A percentile compares a stretch with the other conserved stretches of the same genome.
Conservation (phyloP, 2,113 vertebrate species). For the Cololabis saira region DNA sequence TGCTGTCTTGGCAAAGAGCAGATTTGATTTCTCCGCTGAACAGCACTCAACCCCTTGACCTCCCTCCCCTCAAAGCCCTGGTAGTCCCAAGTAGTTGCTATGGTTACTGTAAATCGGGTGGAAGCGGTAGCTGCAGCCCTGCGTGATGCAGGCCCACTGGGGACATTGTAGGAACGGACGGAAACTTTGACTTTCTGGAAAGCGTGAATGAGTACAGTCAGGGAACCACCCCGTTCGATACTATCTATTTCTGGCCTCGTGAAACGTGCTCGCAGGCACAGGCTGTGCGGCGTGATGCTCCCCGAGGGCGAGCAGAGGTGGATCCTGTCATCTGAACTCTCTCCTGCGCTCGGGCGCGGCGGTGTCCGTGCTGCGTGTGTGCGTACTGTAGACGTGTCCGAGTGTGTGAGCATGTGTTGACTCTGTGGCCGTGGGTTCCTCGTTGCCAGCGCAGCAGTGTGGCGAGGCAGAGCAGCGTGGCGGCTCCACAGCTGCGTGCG, state of each 20-base stretch:
- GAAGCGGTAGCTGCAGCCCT: slow-evolving; percentile 30
- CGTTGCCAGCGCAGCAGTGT: slow-evolving; percentile 65
- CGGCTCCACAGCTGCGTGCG: slow-evolving; percentile 64
- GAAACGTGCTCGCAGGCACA: slow-evolving; percentile 46
- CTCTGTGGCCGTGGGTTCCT: slow-evolving; percentile 58
- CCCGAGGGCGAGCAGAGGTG: slow-evolving; percentile 15
- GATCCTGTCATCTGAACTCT: slow-evolving; percentile 35
- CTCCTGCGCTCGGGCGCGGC: slow-evolving; percentile 1
- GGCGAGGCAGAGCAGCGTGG: slow-evolving; percentile 60
- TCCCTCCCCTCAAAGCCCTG: slow-evolving; percentile 54
- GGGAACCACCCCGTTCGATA: slow-evolving; percentile 44
- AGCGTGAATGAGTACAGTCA: slow-evolving; percentile 53
- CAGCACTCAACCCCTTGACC: slow-evolving; percentile 74
- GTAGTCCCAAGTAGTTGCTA: slow-evolving; percentile 70
- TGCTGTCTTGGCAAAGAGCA: slow-evolving; percentile 71
- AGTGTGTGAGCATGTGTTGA: slow-evolving; percentile 47
- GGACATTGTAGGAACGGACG: slow-evolving; percentile 52
- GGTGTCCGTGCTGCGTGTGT: slow-evolving; percentile 36
- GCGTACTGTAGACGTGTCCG: slow-evolving; percentile 43
- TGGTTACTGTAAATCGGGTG: slow-evolving; percentile 67
- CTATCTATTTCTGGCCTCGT: slow-evolving; percentile 64
- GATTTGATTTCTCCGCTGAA: slow-evolving; percentile 74
- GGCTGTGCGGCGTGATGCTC: slow-evolving; percentile 18
- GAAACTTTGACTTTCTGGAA: slow-evolving; percentile 34
- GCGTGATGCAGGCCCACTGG: slow-evolving; percentile 40